phyloP scores from a whole-genome alignment of 2,888 invertebrate species.

The Epirrhoe tristata region DNA sequence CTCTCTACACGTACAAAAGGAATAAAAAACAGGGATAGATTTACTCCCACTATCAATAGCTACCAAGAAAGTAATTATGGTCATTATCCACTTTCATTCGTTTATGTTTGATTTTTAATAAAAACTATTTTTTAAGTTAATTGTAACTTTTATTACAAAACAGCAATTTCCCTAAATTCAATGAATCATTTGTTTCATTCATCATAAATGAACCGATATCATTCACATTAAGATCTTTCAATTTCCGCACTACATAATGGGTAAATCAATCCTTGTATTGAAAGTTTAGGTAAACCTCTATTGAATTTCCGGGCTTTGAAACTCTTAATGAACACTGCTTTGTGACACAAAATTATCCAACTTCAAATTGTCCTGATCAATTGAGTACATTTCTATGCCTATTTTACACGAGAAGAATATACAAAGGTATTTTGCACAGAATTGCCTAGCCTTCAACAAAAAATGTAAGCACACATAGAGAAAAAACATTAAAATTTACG shows the following conservation, averaged over 20 bases:
- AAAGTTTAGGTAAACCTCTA: conserved; percentile 18
- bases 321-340: conserved; percentile 21
- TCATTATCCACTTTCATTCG: neutral
- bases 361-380: neutral
- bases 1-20: too few relatives aligned
- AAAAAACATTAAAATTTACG: neutral
- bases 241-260: conserved; percentile 3
- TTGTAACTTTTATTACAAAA: too few relatives aligned
- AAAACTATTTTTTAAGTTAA: too few relatives aligned
- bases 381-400: neutral
- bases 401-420: neutral
- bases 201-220: too few relatives aligned
- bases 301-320: conserved; percentile 25
- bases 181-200: too few relatives aligned
- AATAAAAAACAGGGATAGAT: neutral
- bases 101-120: too few relatives aligned
- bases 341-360: conserved; percentile 4
- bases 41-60: neutral
- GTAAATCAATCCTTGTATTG: conserved; percentile 19
- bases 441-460: neutral
- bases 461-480: neutral
- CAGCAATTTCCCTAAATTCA: neutral
- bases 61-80: neutral
- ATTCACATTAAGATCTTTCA: neutral
- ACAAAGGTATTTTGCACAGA: neutral